A percentile compares a stretch with the other conserved stretches of the same genome.
These are phyloP conservation scores for Tyria jacobaeae DNA, from an alignment of 2,888 invertebrate genomes.

Conservation along the genomic window DNA sequence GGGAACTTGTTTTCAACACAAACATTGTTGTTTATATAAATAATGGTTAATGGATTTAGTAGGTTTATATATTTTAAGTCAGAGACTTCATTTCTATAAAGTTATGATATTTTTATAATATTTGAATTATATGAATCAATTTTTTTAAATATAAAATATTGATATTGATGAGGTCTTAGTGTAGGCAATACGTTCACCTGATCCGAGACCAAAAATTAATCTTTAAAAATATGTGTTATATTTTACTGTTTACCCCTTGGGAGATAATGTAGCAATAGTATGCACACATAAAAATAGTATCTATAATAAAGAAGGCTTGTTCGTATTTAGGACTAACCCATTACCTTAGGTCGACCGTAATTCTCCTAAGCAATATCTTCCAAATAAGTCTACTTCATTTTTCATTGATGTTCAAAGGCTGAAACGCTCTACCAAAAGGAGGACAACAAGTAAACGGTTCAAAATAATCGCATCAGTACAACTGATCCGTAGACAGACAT, in stretches of 20 bases:
- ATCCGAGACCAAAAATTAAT: no score
- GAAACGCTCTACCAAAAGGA: slow-evolving; percentile 44
- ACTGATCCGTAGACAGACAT: slow-evolving; percentile 67
- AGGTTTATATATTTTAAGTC: slow-evolving; percentile 28
- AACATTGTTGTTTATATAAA: slow-evolving; percentile 51
- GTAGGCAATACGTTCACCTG: no score
- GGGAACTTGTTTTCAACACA: slow-evolving; percentile 42
- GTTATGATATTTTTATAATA: no score
- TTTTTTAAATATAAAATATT: neutral
- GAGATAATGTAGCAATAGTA: neutral
- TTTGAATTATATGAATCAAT: neutral
- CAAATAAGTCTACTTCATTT: slow-evolving; percentile 46
- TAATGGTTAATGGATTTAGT: slow-evolving; percentile 51
- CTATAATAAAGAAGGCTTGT: neutral
- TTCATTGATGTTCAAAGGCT: slow-evolving; percentile 48
- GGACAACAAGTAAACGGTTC: slow-evolving; percentile 51
- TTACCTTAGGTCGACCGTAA: neutral
- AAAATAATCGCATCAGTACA: slow-evolving; percentile 57
- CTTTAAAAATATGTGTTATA: no score
- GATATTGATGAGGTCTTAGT: no score
- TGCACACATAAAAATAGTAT: neutral
- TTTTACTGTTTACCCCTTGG: neutral
- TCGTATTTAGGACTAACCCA: neutral
- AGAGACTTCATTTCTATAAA: neutral
- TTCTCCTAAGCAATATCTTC: slow-evolving; percentile 34